These are phyloP conservation scores for Myripristis murdjan DNA, from an alignment of 2,797 vertebrate species.

Conservation along the genomic window DNA sequence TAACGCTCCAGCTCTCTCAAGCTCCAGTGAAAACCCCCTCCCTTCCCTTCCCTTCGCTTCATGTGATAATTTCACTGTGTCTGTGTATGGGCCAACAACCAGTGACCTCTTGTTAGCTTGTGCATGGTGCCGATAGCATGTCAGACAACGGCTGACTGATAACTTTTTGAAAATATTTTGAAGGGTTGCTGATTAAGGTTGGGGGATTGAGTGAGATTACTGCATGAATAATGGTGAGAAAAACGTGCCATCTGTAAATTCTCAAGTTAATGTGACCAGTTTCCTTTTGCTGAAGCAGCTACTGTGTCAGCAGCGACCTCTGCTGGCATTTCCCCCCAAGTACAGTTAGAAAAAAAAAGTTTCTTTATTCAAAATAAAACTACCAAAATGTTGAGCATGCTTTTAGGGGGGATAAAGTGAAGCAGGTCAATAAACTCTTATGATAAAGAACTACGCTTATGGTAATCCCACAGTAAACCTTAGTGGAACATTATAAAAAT, in stretches of 20 bases:
- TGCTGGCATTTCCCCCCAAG: conserved; percentile 25
- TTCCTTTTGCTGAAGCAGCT: background rate
- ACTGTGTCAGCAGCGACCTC: conserved; percentile 51
- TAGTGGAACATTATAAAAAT: too few species aligned
- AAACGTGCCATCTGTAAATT: conserved; percentile 1
- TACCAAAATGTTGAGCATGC: too few species aligned
- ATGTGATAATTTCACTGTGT: too few species aligned
- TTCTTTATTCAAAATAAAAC: background rate
- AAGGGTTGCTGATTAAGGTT: conserved; percentile 8
- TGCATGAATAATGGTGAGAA: background rate
- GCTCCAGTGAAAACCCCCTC: too few species aligned
- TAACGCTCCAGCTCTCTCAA: too few species aligned
- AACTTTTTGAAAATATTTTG: conserved; percentile 6
- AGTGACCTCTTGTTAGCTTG: background rate
- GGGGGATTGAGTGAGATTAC: background rate
- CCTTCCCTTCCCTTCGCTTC: too few species aligned
- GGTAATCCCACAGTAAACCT: too few species aligned
- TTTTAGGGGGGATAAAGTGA: too few species aligned
- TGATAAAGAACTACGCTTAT: too few species aligned
- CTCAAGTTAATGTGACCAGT: background rate
- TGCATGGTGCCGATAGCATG: background rate
- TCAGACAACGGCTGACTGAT: background rate
- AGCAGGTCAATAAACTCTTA: too few species aligned
- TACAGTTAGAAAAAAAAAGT: conserved; percentile 11
- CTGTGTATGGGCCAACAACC: background rate